Conservation (phyloP, 2,888 invertebrate species). For the Balanococcus diminutus region DNA sequence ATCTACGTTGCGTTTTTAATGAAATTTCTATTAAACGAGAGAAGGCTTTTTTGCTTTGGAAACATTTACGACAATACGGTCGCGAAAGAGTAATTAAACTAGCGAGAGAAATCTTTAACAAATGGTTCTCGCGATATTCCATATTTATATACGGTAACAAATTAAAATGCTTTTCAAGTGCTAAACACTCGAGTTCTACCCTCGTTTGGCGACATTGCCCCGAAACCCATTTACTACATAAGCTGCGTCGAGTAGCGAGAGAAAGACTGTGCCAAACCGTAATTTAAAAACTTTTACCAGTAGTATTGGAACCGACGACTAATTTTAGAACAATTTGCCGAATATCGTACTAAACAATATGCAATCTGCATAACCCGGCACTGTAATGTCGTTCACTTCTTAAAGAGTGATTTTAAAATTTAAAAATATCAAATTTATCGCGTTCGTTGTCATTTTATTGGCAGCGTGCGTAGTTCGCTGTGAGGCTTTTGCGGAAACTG, state of each 20-base stretch:
- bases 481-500: not conserved
- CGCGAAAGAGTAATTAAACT: no score
- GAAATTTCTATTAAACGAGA: not conserved
- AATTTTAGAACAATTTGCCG: conserved; percentile 7
- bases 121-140: not conserved
- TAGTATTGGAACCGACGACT: conserved; percentile 4
- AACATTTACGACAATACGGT: not conserved
- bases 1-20: not conserved
- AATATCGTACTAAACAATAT: not conserved
- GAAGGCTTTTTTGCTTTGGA: not conserved
- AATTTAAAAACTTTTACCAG: not conserved
- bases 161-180: not conserved
- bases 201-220: conserved; percentile 22
- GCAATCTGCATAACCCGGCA: not conserved
- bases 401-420: not conserved
- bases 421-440: not conserved
- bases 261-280: conserved; percentile 14
- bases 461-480: not conserved
- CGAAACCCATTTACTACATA: not conserved
- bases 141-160: not conserved
- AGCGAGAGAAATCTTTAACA: not conserved
- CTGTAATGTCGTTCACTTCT: not conserved
- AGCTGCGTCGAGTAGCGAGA: not conserved
- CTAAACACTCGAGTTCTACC: conserved; percentile 10
- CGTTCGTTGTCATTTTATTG: not conserved